Evolutionary conservation across 2,113 vertebrate species (phyloP), one percentile per base, ranked within the genome.

Genomic region (Onychostoma macrolepis): DNA sequence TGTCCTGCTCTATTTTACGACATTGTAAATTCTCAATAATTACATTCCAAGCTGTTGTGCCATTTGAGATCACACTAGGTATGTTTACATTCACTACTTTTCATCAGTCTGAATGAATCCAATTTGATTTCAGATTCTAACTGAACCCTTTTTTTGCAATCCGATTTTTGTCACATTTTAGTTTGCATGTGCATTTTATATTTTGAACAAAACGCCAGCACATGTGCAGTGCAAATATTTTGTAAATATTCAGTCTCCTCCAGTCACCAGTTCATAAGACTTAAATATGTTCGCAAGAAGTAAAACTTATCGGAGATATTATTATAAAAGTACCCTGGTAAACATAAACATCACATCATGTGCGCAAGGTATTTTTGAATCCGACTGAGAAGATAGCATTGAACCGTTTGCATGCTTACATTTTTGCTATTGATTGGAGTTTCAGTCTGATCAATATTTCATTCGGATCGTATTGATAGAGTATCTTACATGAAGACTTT

Each of bases 21-120:
- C 12, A 61, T 26, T 63, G 56, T 41, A 17, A 11, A 26, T 63
- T 80, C 24, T 61, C 53, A 63, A 15, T 61, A 1, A 80, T 33
- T 38, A 80, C 53, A n/a, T n/a, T 80, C 19, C 53, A 41, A n/a
- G 69, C 8, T 38, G 33, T 72, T 72, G 33, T 72, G 69, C 69
- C 69, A n/a, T 21, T 71, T 71, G 33, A 10, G 67, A 36, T 19
- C 19, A 6, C 19, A 11, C 69, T 12, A 41, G 36, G 21, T 72
- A n/a, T 72, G 36, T 24, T 72, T 72, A 24, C 36, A 41, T 72
- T 17, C 67, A 38, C 4, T 12, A 2, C 38, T 38, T 38, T 38
- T 38, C 9, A 72, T 24, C 8, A 36, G 19, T 9, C 30, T 19
- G 33, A 71, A 71, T 21, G 1, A 71, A 36, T 71, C 7, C 3